phyloP scores from a whole-genome alignment of 2,797 vertebrate genomes.

The Tamandua tetradactyla region DNA sequence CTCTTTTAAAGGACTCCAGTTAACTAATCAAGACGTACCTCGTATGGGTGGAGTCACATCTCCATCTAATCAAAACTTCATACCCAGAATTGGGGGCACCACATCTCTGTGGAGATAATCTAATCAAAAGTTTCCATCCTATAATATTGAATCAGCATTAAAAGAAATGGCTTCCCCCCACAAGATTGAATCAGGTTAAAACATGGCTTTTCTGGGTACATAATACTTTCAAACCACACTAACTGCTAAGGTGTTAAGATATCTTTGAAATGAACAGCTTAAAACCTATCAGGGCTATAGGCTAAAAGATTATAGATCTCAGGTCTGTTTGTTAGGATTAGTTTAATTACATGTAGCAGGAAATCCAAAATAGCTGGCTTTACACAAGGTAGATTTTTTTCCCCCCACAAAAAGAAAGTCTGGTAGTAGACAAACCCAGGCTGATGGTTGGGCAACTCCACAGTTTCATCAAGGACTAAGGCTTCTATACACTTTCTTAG shows the following conservation, averaged over 20 bases:
- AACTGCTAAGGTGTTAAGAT: background rate
- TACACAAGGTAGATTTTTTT: background rate
- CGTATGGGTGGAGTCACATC: too few relatives aligned
- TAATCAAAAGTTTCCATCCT: too few relatives aligned
- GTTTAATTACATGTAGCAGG: background rate
- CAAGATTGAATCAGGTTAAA: too few relatives aligned
- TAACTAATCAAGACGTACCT: too few relatives aligned
- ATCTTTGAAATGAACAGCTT: slow-evolving; percentile 31
- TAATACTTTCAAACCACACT: too few relatives aligned
- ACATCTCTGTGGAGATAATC: too few relatives aligned
- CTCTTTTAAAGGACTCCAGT: too few relatives aligned
- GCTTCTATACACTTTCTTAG: background rate
- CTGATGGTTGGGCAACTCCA: background rate
- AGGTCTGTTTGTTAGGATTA: background rate
- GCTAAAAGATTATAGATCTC: background rate
- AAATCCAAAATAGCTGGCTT: background rate
- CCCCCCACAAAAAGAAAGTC: background rate
- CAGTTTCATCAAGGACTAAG: background rate
- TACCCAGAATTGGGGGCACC: too few relatives aligned
- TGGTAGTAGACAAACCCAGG: background rate
- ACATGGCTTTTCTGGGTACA: too few relatives aligned
- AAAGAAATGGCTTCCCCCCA: too few relatives aligned
- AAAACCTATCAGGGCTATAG: background rate
- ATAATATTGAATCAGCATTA: too few relatives aligned
- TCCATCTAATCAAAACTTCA: too few relatives aligned